Evolutionary conservation across 2,113 vertebrate species (phyloP), one percentile per base, ranked within the genome.

Genomic region (Asarcornis scutulata): DNA sequence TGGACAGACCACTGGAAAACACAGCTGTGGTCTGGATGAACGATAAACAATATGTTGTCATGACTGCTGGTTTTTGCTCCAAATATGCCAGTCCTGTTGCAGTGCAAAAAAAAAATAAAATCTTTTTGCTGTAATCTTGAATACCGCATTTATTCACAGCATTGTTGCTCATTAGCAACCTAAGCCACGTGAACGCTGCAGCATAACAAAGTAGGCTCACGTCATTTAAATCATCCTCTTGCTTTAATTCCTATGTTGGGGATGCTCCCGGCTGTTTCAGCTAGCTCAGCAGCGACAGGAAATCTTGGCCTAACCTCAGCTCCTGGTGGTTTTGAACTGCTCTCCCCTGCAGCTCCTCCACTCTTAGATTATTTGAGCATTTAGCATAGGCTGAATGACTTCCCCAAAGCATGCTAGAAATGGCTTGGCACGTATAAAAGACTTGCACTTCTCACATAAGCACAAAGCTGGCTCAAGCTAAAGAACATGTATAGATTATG

Each of bases 41-140:
- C 86, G 87, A 88, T 32, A 76, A 87, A 83, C 92, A 91, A 52
- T 36, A 31, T 27, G 63, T 46, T 91, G 68, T 80, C 84, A 73
- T 0, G 5, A 91, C 92, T 86, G 94, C 94, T 91, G 92, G 67
- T 88, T 96, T 96, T 86, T 95, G 86, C 92, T 96, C 92, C 83
- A 86, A 69, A 95, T 88, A 53, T 64, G 87, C 90, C 92, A 95
- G 76, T 86, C 80, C 59, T 21, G 42, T 23, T 13, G 27, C 68
- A 76, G 34, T 5, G 32, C 36, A 36, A 36, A 27, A 29, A 69
- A 29, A 27, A 60, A n/a, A 53, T 38, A 38, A 4, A 38, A 23
- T 9, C 5, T 46, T 84, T 80, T 71, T 23, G 48, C 59, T 64
- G 8, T 69, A 73, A 88, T 81, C 81, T 79, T 23, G 68, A 72